Percentiles rank a stretch among this genome's conserved stretches.
phyloP scores from a whole-genome alignment of 2,797 vertebrate species.

The Coilia nasus region DNA sequence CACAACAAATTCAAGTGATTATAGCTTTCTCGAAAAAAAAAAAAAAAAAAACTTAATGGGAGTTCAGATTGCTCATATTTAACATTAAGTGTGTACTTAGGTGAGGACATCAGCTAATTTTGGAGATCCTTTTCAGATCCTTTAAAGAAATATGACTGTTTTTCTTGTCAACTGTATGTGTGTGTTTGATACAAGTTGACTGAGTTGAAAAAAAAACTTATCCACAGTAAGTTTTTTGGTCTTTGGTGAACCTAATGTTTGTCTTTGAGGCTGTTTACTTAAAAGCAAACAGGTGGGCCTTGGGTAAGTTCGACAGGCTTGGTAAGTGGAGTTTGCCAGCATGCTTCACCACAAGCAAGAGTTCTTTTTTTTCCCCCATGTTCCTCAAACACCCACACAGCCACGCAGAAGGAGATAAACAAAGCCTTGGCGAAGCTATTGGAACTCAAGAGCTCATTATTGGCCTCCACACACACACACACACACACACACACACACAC shows the following conservation, averaged over 20 bases:
- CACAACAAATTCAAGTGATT: not conserved
- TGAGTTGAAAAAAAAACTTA: not conserved
- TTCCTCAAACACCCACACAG: constrained; percentile 54
- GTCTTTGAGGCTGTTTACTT: not conserved
- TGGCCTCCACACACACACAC: not conserved
- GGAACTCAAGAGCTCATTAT: constrained; percentile 9
- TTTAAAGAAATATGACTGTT: not conserved
- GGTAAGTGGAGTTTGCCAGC: constrained; percentile 47
- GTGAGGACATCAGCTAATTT: not conserved
- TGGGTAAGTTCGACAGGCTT: not conserved
- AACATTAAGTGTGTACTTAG: not conserved
- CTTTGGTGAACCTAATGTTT: not conserved
- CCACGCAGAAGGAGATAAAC: constrained; percentile 48
- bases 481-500: constrained; percentile 16
- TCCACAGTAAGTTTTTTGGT: not conserved
- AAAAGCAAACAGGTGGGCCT: not conserved
- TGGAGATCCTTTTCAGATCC: not conserved
- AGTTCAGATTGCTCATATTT: not conserved
- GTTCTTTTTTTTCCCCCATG: constrained; percentile 58
- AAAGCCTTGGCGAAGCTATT: constrained; percentile 34
- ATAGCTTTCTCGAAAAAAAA: not conserved
- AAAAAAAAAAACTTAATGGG: not conserved
- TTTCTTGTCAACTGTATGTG: not conserved
- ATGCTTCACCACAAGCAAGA: constrained; percentile 34
- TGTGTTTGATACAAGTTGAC: not conserved